Conservation (phyloP, 1,140 invertebrate species). For the Drosophila asahinai region DNA sequence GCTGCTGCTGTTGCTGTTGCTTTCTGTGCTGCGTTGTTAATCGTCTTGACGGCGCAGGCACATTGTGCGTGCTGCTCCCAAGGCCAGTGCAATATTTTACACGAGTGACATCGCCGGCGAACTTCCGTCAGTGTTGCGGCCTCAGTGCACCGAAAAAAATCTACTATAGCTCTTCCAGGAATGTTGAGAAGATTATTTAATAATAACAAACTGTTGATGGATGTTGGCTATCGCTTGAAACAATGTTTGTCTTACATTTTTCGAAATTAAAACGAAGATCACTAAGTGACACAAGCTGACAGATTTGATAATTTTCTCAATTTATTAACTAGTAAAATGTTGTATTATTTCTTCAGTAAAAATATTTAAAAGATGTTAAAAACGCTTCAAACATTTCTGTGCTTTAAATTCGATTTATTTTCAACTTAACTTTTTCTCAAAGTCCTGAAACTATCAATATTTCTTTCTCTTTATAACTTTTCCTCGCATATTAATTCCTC, state of each 20-base stretch:
- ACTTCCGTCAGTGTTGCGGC: conserved; percentile 66
- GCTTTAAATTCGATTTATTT: neutral
- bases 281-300: too few relatives aligned
- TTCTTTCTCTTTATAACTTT: neutral
- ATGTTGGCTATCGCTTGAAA: too few relatives aligned
- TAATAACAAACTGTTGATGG: too few relatives aligned
- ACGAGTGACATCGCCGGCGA: conserved; percentile 56
- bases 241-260: too few relatives aligned
- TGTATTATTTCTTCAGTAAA: too few relatives aligned
- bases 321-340: too few relatives aligned
- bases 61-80: conserved; percentile 76
- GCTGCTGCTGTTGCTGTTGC: conserved; percentile 6
- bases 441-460: neutral
- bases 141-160: conserved; percentile 2
- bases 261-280: too few relatives aligned
- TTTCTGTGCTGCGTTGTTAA: conserved; percentile 61
- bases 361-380: too few relatives aligned
- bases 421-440: neutral
- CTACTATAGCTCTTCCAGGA: neutral
- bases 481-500: neutral
- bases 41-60: conserved; percentile 75
- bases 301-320: too few relatives aligned
- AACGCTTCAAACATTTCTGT: neutral
- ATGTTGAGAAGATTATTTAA: too few relatives aligned
- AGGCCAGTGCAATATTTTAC: conserved; percentile 81